Percentiles rank a stretch among this genome's conserved stretches.
These are phyloP conservation scores for Sebastes fasciatus DNA, from an alignment of 2,113 vertebrate genomes.

Conservation along the genomic window DNA sequence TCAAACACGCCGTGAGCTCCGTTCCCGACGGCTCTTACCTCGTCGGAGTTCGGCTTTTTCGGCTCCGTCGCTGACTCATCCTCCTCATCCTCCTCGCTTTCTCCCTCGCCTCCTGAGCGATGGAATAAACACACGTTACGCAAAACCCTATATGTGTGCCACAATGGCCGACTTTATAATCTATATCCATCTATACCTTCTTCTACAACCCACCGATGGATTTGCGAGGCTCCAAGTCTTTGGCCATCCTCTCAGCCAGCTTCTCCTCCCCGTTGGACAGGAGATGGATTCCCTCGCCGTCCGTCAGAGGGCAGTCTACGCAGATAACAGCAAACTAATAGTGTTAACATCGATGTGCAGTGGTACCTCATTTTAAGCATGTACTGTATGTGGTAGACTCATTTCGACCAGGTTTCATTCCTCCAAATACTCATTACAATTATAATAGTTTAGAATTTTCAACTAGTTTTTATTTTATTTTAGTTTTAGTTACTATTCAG, in stretches of 20 bases:
- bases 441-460: too few species aligned
- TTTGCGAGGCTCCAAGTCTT: slow-evolving; percentile 85
- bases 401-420: not conserved
- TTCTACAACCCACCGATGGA: slow-evolving; percentile 83
- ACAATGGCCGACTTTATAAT: not conserved
- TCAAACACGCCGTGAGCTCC: not conserved
- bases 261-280: slow-evolving; percentile 89
- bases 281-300: slow-evolving; percentile 78
- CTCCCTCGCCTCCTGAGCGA: slow-evolving; percentile 86
- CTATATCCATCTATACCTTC: not conserved
- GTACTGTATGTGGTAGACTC: not conserved
- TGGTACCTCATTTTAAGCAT: not conserved
- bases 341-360: not conserved
- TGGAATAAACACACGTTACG: not conserved
- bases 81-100: slow-evolving; percentile 92
- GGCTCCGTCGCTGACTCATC: slow-evolving; percentile 86
- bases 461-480: too few species aligned
- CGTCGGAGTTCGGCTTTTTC: slow-evolving; percentile 89
- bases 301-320: slow-evolving; percentile 83
- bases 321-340: not conserved
- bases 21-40: slow-evolving; percentile 76
- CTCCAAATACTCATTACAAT: not conserved
- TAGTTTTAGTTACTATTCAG: too few species aligned
- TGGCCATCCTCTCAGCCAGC: slow-evolving; percentile 81
- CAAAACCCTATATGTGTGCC: not conserved